A percentile compares a stretch with the other conserved stretches of the same genome.
phyloP scores from a whole-genome alignment of 2,797 vertebrate genomes.

The Phalloptychus januarius region DNA sequence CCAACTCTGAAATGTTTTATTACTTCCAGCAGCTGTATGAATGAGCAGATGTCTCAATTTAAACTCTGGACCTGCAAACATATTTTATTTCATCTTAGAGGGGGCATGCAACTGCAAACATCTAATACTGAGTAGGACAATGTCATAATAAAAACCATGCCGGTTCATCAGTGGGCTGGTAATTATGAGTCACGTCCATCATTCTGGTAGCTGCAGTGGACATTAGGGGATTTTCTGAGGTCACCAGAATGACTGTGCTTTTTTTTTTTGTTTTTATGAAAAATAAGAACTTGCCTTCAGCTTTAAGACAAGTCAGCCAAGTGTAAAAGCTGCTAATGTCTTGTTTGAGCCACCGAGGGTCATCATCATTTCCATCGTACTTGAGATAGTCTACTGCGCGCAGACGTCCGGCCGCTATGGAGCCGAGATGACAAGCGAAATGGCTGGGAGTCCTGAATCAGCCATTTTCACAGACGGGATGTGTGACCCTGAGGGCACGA shows the following conservation, averaged over 20 bases:
- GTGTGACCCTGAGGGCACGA: conserved; percentile 49
- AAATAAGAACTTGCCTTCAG: conserved; percentile 28
- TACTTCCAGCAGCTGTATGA: neutral
- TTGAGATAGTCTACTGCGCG: conserved; percentile 19
- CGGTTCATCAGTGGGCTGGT: neutral
- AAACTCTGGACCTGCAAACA: neutral
- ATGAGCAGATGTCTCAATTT: neutral
- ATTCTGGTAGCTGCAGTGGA: conserved; percentile 6
- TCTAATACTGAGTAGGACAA: neutral
- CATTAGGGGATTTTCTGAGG: neutral
- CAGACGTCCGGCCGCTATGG: conserved; percentile 57
- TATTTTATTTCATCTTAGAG: neutral
- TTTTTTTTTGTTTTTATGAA: neutral
- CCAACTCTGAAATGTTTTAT: neutral
- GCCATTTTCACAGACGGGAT: conserved; percentile 59
- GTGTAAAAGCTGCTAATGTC: conserved; percentile 56
- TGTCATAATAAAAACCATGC: neutral
- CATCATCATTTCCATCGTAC: conserved; percentile 46
- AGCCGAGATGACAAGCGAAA: conserved; percentile 45
- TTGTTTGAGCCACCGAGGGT: conserved; percentile 31
- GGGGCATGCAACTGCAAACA: neutral
- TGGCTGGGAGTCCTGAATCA: conserved; percentile 52
- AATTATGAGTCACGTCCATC: neutral
- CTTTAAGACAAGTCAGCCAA: conserved; percentile 41
- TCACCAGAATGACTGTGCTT: neutral